Evolutionary conservation across 2,888 invertebrate genomes (phyloP).

Genomic region (Emesis castigata): DNA sequence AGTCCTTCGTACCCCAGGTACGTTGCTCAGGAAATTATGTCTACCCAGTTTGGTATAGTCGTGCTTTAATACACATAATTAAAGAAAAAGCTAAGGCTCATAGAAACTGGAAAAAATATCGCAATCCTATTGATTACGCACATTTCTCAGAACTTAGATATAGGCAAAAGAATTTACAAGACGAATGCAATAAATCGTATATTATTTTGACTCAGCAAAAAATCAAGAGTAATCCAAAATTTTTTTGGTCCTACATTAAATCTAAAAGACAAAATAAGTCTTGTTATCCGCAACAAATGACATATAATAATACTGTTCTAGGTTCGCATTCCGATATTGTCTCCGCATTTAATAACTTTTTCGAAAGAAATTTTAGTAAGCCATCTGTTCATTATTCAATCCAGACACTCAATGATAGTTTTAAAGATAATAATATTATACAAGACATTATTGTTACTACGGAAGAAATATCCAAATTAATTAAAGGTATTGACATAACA

Average conservation of each 20-base stretch:
- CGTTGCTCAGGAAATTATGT: neutral
- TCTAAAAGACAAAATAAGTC: constrained; percentile 17
- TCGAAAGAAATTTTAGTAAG: neutral
- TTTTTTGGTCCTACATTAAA: constrained; percentile 39
- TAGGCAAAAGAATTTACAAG: constrained; percentile 13
- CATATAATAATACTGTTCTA: neutral
- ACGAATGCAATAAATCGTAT: constrained; percentile 18
- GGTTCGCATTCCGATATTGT: neutral
- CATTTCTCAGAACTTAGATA: constrained; percentile 28
- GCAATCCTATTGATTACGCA: constrained; percentile 35
- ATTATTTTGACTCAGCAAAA: constrained; percentile 7
- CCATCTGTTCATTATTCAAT: neutral
- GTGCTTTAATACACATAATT: constrained; percentile 31
- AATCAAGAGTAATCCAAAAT: constrained; percentile 34
- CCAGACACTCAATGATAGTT: neutral
- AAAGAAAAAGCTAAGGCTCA: constrained; percentile 38
- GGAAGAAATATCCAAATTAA: neutral
- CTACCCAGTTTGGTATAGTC: constrained; percentile 39
- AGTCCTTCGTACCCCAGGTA: neutral
- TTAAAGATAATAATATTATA: neutral
- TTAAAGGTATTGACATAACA: neutral
- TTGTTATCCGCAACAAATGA: constrained; percentile 33
- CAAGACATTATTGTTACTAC: neutral
- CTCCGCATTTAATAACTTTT: neutral
- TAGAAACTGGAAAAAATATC: constrained; percentile 27